phyloP scores from a whole-genome alignment of 2,113 vertebrate species.

The Jaculus jaculus region DNA sequence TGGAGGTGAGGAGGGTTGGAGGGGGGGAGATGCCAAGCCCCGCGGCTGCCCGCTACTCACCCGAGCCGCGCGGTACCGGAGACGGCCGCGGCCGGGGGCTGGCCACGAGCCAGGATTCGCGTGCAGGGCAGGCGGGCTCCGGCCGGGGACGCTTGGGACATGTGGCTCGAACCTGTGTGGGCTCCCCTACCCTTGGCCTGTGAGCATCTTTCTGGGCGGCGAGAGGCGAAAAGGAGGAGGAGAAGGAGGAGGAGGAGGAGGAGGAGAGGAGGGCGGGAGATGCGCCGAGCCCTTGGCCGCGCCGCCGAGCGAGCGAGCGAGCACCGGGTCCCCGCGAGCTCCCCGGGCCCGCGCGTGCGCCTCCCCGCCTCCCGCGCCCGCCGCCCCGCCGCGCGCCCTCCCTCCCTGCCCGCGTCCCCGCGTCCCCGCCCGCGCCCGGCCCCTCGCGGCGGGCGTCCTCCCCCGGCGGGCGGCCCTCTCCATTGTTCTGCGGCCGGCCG shows the following conservation, averaged over 20 bases:
- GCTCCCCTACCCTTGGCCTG: conserved; percentile 69
- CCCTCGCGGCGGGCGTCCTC: conserved; percentile 48
- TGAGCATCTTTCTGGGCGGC: conserved; percentile 72
- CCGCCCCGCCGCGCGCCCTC: background rate
- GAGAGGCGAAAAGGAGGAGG: conserved; percentile 67
- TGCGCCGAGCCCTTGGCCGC: conserved; percentile 53
- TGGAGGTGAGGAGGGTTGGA: background rate
- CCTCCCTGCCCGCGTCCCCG: background rate
- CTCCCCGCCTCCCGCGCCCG: background rate
- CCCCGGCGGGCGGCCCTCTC: conserved; percentile 40
- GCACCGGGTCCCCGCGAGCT: conserved; percentile 62
- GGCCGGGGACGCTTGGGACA: conserved; percentile 63
- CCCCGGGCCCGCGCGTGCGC: conserved; percentile 32
- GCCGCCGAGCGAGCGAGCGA: conserved; percentile 54
- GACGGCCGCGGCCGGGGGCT: conserved; percentile 63
- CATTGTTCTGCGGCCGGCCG: conserved; percentile 64
- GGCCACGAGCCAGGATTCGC: conserved; percentile 62
- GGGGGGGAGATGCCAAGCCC: conserved; percentile 8
- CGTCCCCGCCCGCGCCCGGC: conserved; percentile 42
- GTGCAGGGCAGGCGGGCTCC: conserved; percentile 62
- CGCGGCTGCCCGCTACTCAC: conserved; percentile 70
- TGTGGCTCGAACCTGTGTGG: conserved; percentile 41
- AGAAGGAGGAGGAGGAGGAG: too few relatives aligned
- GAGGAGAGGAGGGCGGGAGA: conserved; percentile 59
- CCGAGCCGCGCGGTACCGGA: conserved; percentile 36